Conservation (phyloP, 92 coral and sea anemone species). For the Palythoa caribaeorum region DNA sequence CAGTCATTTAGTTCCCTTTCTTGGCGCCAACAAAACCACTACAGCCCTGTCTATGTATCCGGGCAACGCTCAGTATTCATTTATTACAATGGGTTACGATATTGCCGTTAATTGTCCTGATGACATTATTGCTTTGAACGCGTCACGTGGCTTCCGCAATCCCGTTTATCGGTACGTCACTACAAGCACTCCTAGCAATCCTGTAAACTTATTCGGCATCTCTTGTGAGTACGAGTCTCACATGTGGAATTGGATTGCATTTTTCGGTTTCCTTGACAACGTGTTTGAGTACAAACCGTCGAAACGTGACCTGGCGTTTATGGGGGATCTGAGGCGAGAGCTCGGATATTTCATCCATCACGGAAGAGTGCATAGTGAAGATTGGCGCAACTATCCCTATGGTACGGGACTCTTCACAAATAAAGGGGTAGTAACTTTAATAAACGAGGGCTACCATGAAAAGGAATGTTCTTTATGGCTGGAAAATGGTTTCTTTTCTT, state of each 20-base stretch:
- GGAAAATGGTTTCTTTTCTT: too few species aligned
- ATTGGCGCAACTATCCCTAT: slow-evolving; percentile 63
- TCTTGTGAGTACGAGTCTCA: slow-evolving; percentile 61
- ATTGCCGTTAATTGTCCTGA: slow-evolving; percentile 67
- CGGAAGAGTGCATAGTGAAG: slow-evolving; percentile 22
- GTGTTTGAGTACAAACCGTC: slow-evolving; percentile 58
- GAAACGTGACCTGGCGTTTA: slow-evolving; percentile 45
- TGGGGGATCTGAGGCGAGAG: slow-evolving; percentile 61
- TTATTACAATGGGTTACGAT: slow-evolving; percentile 67
- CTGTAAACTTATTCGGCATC: slow-evolving; percentile 29
- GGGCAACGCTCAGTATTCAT: slow-evolving; percentile 46
- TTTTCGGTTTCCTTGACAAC: slow-evolving; percentile 62
- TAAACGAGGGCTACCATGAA: slow-evolving; percentile 49
- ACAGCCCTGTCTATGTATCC: slow-evolving; percentile 57
- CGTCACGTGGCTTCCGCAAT: slow-evolving; percentile 53
- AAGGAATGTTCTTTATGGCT: slow-evolving; percentile 76
- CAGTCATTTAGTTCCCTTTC: slow-evolving; percentile 61
- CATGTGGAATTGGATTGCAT: slow-evolving; percentile 75
- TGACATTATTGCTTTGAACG: slow-evolving; percentile 62
- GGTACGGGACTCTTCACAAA: slow-evolving; percentile 70
- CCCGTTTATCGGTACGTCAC: slow-evolving; percentile 69
- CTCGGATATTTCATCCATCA: too few species aligned
- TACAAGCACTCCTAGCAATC: slow-evolving; percentile 59
- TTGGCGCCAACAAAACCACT: slow-evolving; percentile 44
- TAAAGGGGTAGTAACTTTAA: slow-evolving; percentile 50